phyloP scores from a whole-genome alignment of 2,113 vertebrate genomes.

The Beaufortia kweichowensis region DNA sequence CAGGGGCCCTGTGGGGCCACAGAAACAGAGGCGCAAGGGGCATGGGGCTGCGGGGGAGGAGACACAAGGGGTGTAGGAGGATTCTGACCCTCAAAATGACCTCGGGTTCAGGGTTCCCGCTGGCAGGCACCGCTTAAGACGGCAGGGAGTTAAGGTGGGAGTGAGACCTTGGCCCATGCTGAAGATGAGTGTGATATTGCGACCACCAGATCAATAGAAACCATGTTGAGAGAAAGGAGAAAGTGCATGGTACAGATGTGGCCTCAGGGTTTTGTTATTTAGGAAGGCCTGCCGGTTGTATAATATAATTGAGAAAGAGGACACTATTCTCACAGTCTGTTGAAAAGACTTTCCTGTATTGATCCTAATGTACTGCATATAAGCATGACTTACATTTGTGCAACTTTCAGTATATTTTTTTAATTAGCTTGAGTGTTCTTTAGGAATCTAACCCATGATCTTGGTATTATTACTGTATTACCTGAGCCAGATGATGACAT shows the following conservation, averaged over 20 bases:
- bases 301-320: conserved; percentile 47
- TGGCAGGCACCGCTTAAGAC: conserved; percentile 50
- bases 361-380: no score
- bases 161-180: conserved; percentile 40
- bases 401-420: no score
- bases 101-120: conserved; percentile 47
- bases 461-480: no score
- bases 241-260: conserved; percentile 32
- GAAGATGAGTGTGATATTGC: conserved; percentile 54
- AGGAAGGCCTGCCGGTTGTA: conserved; percentile 41
- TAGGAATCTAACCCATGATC: no score
- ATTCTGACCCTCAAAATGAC: conserved; percentile 39
- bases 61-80: conserved; percentile 27
- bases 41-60: conserved; percentile 24
- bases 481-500: not conserved
- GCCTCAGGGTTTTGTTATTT: conserved; percentile 42
- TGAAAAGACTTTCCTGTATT: not conserved
- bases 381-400: no score
- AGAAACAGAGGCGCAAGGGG: conserved; percentile 36
- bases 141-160: conserved; percentile 47
- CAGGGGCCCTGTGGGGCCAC: conserved; percentile 47
- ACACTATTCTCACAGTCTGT: conserved; percentile 30
- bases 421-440: no score
- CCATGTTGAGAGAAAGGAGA: conserved; percentile 48
- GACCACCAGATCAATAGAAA: conserved; percentile 50